phyloP scores from a whole-genome alignment of 2,797 vertebrate genomes.

The Lepilemur septentrionalis region DNA sequence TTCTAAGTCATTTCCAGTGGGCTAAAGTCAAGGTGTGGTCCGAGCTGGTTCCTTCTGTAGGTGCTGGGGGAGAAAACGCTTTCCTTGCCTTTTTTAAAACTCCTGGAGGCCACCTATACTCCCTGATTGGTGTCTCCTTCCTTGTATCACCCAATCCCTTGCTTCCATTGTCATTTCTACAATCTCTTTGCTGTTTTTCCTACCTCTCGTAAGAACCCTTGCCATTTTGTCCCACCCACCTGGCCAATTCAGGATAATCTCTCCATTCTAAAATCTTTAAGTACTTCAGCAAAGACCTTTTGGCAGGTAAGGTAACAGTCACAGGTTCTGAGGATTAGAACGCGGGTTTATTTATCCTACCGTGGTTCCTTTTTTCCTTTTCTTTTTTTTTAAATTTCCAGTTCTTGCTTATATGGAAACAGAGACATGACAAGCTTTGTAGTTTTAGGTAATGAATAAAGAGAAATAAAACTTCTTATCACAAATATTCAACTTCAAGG shows the following conservation, averaged over 20 bases:
- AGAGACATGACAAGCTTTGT: rapidly evolving
- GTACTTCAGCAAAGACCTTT: not conserved
- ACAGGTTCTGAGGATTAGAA: not conserved
- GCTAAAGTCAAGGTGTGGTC: not conserved
- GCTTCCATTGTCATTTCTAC: not conserved
- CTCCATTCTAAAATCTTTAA: not conserved
- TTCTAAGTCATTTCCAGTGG: not conserved
- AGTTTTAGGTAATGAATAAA: not conserved
- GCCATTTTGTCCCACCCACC: not conserved
- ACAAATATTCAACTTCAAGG: not conserved
- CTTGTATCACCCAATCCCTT: not conserved
- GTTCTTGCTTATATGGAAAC: not conserved
- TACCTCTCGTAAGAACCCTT: not conserved
- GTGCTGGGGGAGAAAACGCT: rapidly evolving
- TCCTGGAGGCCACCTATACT: rapidly evolving
- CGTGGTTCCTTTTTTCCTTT: not conserved
- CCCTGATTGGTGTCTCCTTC: rapidly evolving
- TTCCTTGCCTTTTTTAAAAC: not conserved
- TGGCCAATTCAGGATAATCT: not conserved
- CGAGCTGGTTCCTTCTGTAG: not conserved
- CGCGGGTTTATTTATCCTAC: not conserved
- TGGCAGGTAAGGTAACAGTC: not conserved
- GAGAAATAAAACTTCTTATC: not conserved
- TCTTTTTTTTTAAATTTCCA: not conserved
- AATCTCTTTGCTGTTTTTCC: not conserved